A percentile compares a stretch with the other conserved stretches of the same genome.
Evolutionary conservation across 2,113 vertebrate genomes (phyloP).

Genomic region (Platichthys stellatus): DNA sequence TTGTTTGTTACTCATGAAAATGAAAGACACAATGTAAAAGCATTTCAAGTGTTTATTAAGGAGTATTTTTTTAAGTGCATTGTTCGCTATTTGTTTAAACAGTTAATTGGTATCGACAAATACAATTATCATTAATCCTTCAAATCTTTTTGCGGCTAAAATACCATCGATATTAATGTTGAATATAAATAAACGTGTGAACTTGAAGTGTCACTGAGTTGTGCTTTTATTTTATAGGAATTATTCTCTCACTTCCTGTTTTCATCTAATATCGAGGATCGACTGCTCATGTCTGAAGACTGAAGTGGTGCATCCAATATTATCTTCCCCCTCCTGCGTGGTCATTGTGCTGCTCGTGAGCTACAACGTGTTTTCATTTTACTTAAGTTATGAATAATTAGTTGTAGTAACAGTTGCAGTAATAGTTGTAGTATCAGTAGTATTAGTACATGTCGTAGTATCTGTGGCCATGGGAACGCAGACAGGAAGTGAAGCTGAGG

Average conservation of each 20-base stretch:
- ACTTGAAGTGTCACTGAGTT: neutral
- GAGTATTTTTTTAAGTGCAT: too few species aligned
- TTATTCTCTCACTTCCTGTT: neutral
- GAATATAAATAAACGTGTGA: neutral
- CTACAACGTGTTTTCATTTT: neutral
- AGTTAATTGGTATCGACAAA: too few species aligned
- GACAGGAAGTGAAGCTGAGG: neutral
- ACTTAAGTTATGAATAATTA: neutral
- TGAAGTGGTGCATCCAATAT: constrained; percentile 61
- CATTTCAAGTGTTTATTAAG: too few species aligned
- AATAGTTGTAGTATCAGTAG: neutral
- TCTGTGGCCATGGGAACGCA: constrained; percentile 59
- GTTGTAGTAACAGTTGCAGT: too few species aligned
- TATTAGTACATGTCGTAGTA: fast-evolving
- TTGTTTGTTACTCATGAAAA: too few species aligned
- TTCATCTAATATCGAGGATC: too few species aligned
- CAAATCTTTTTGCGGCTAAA: too few species aligned
- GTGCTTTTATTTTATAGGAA: neutral
- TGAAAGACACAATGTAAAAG: too few species aligned
- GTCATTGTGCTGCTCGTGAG: too few species aligned
- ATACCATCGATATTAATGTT: neutral
- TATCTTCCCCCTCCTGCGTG: constrained; percentile 49
- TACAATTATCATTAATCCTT: too few species aligned
- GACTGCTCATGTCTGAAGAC: neutral
- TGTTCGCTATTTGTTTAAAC: too few species aligned